Percentiles rank a stretch among this genome's conserved stretches.
Conservation (phyloP, 2,113 vertebrate genomes). For the Pavo muticus region DNA sequence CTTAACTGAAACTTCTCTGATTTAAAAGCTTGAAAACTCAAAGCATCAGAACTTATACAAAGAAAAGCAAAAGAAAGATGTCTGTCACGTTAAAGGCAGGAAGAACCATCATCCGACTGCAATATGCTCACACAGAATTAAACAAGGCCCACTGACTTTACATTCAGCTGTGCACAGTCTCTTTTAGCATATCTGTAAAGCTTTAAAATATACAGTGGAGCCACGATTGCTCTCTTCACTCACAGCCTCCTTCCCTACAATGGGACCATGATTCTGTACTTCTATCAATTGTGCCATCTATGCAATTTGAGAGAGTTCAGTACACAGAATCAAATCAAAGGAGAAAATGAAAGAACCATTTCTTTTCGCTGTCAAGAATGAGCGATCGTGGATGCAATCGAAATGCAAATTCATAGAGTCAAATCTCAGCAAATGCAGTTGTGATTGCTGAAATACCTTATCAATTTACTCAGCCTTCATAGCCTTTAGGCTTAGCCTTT, state of each 20-base stretch:
- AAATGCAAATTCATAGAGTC: slow-evolving; percentile 63
- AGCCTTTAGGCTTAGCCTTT: slow-evolving; percentile 52
- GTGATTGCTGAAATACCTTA: slow-evolving; percentile 55
- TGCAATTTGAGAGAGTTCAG: slow-evolving; percentile 11
- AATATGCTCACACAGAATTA: background rate
- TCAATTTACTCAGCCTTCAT: background rate
- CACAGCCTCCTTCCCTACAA: background rate
- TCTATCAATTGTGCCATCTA: slow-evolving; percentile 27
- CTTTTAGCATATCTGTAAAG: slow-evolving; percentile 4
- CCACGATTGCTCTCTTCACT: background rate
- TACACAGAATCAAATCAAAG: slow-evolving; percentile 26
- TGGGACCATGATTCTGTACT: slow-evolving; percentile 19
- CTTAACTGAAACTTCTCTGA: background rate
- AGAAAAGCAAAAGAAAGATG: background rate
- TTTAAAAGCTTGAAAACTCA: background rate
- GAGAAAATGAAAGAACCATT: slow-evolving; percentile 10
- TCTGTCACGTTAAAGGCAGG: background rate
- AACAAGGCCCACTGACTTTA: background rate
- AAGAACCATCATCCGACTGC: background rate
- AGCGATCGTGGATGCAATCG: slow-evolving; percentile 64
- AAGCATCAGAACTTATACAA: background rate
- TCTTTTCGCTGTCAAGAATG: slow-evolving; percentile 42
- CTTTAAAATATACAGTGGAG: background rate
- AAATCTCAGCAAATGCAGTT: slow-evolving; percentile 33
- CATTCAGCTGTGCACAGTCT: background rate